Evolutionary conservation across 2,113 vertebrate species (phyloP).

Genomic region (Atherinomorus stipes): DNA sequence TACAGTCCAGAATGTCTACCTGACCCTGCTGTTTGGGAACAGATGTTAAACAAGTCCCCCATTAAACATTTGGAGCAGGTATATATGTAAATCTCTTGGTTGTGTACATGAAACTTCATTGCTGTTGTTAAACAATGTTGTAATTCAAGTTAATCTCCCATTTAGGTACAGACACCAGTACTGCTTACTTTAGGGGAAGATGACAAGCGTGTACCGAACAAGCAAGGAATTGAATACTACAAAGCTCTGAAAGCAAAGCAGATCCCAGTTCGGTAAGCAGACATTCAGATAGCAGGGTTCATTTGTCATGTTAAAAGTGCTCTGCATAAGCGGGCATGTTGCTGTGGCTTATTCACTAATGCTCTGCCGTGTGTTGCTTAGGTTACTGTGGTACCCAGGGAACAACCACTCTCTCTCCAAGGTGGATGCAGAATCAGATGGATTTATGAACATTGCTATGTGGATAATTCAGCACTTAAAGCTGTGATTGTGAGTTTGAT

Average conservation of each 20-base stretch:
- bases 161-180: slow-evolving; percentile 90
- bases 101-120: background rate
- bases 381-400: slow-evolving; percentile 92
- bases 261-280: slow-evolving; percentile 89
- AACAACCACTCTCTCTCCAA: slow-evolving; percentile 91
- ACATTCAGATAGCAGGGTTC: background rate
- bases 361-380: slow-evolving; percentile 58
- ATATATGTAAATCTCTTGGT: background rate
- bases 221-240: slow-evolving; percentile 95
- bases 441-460: slow-evolving; percentile 91
- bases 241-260: slow-evolving; percentile 88
- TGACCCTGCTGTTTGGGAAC: slow-evolving; percentile 82
- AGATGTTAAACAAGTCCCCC: slow-evolving; percentile 92
- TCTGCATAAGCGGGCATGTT: background rate
- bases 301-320: background rate
- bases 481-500: slow-evolving; percentile 55
- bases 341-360: slow-evolving; percentile 22
- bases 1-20: slow-evolving; percentile 82
- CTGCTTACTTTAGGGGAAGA: slow-evolving; percentile 91
- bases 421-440: slow-evolving; percentile 92
- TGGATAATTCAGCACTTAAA: slow-evolving; percentile 90
- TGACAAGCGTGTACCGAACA: slow-evolving; percentile 90
- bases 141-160: background rate
- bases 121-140: background rate
- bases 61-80: slow-evolving; percentile 86